Evolutionary conservation across 2,797 vertebrate genomes (phyloP).

Genomic region (Salmo trutta): DNA sequence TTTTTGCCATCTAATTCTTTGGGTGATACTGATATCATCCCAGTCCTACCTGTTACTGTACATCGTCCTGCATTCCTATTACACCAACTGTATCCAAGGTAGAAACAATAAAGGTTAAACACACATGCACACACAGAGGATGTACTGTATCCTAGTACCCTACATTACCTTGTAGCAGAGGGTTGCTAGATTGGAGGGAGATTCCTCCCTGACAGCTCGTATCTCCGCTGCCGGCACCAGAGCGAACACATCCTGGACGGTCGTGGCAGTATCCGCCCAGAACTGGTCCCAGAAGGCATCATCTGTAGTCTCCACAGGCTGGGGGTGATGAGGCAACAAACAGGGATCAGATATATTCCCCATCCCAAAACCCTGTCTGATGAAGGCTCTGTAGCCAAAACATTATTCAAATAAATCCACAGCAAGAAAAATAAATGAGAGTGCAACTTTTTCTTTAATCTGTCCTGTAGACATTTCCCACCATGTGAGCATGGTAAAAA

Average conservation of each 20-base stretch:
- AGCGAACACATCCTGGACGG: conserved; percentile 91
- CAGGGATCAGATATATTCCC: not conserved
- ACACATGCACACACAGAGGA: not conserved
- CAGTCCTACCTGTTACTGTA: not conserved
- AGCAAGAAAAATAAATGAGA: not conserved
- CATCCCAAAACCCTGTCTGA: not conserved
- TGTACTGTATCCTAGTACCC: not conserved
- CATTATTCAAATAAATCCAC: not conserved
- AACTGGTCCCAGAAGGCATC: conserved; percentile 97
- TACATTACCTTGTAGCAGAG: conserved; percentile 91
- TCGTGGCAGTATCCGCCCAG: conserved; percentile 87
- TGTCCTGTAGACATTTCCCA: not conserved
- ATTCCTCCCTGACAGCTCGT: conserved; percentile 93
- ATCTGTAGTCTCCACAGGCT: conserved; percentile 93
- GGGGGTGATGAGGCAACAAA: conserved; percentile 1
- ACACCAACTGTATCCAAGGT: conserved; percentile 33
- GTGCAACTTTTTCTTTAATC: too few relatives aligned
- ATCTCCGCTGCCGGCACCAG: conserved; percentile 95
- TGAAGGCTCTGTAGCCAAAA: not conserved
- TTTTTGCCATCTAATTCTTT: too few relatives aligned
- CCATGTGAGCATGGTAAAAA: not conserved
- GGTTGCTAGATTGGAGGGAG: conserved; percentile 95
- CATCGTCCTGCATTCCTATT: conserved; percentile 48
- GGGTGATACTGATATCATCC: too few relatives aligned
- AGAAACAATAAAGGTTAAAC: not conserved